Percentiles rank a stretch among this genome's conserved stretches.
phyloP scores from a whole-genome alignment of 2,888 invertebrate species.

The Erannis defoliaria region DNA sequence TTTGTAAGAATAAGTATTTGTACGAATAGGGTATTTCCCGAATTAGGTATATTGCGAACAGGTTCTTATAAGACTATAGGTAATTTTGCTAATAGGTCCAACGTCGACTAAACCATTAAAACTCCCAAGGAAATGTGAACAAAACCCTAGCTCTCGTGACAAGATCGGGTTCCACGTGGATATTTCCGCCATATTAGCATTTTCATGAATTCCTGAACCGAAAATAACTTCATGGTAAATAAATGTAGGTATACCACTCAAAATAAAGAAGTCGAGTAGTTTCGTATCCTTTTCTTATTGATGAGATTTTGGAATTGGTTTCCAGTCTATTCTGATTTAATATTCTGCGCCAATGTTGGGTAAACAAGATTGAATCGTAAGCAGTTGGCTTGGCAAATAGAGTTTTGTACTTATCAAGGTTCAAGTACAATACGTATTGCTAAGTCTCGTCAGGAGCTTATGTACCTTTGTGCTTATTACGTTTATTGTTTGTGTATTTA shows the following conservation, averaged over 20 bases:
- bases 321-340: constrained; percentile 32
- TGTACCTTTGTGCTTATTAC: not conserved
- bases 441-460: not conserved
- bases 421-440: constrained; percentile 6
- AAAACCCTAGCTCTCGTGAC: not conserved
- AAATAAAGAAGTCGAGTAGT: constrained; percentile 3
- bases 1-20: too few species aligned
- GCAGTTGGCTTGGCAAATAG: constrained; percentile 15
- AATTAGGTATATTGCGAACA: too few species aligned
- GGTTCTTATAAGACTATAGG: too few species aligned
- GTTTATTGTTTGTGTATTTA: too few species aligned
- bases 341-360: constrained; percentile 30
- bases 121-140: not conserved
- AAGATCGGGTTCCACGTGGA: not conserved
- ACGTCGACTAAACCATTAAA: not conserved
- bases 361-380: constrained; percentile 25
- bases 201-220: constrained; percentile 2
- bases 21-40: too few species aligned
- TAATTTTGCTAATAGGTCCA: too few species aligned
- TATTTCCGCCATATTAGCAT: not conserved
- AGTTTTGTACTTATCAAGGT: constrained; percentile 12
- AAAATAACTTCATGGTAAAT: constrained; percentile 4
- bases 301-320: constrained; percentile 31
- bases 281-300: constrained; percentile 25
- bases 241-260: not conserved